Conservation (phyloP, 2,113 vertebrate species). For the Vimba vimba region DNA sequence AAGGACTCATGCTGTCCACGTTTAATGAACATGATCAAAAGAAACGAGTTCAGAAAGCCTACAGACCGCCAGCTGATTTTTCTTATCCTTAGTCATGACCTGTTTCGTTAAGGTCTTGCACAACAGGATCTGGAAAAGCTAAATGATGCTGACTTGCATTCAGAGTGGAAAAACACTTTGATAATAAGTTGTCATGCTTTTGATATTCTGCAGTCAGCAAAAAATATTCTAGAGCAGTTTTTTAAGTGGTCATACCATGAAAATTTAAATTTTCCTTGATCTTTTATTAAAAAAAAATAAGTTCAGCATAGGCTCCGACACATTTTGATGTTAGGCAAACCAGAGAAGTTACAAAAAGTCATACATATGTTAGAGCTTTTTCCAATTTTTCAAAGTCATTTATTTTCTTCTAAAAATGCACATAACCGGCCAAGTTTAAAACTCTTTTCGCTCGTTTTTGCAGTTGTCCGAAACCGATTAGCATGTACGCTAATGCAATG, state of each 20-base stretch:
- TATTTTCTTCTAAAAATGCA: neutral
- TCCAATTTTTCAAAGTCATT: neutral
- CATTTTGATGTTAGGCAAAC: conserved; percentile 9
- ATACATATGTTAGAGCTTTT: neutral
- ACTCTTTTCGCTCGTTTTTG: neutral
- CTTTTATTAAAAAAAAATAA: neutral
- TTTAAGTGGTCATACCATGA: conserved; percentile 1
- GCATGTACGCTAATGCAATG: too few relatives aligned
- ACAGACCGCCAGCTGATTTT: neutral
- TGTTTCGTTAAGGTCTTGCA: conserved; percentile 2
- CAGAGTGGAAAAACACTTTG: conserved; percentile 16
- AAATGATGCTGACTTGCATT: conserved; percentile 41
- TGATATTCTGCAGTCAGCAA: conserved; percentile 23
- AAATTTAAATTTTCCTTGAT: neutral
- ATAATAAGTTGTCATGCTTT: conserved; percentile 6
- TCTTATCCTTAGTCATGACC: conserved; percentile 14
- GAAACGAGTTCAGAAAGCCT: neutral
- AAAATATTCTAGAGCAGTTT: neutral
- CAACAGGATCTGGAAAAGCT: conserved; percentile 32
- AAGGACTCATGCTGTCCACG: neutral
- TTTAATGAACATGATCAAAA: conserved; percentile 55
- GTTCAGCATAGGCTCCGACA: neutral
- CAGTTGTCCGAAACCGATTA: neutral
- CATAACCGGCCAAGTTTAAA: neutral
- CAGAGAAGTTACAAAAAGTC: neutral